phyloP scores from a whole-genome alignment of 2,113 vertebrate species.

The Aleadryas rufinucha region DNA sequence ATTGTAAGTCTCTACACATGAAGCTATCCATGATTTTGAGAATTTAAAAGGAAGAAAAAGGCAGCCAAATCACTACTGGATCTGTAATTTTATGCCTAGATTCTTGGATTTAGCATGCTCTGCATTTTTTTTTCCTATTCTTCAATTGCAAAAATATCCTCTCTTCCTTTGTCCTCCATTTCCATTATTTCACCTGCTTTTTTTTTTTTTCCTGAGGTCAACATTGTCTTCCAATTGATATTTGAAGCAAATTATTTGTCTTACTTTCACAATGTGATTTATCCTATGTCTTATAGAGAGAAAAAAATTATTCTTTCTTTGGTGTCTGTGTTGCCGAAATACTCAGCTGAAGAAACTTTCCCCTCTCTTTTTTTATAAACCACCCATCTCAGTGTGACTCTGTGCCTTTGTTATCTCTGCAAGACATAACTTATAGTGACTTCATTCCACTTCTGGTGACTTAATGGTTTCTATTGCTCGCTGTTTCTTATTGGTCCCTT shows the following conservation, averaged over 20 bases:
- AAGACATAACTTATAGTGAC: neutral
- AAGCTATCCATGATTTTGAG: neutral
- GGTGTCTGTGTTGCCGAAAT: neutral
- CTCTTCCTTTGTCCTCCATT: neutral
- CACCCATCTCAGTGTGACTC: neutral
- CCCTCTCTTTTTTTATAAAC: neutral
- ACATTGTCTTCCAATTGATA: neutral
- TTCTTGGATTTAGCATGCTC: neutral
- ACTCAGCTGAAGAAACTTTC: neutral
- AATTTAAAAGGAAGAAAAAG: neutral
- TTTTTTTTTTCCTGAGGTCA: neutral
- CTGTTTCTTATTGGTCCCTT: neutral
- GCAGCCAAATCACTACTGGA: neutral
- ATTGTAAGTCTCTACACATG: neutral
- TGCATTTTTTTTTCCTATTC: neutral
- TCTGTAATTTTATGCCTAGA: neutral
- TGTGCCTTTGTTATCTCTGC: neutral
- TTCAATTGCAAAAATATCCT: neutral
- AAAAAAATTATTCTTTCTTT: neutral
- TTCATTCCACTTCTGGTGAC: neutral
- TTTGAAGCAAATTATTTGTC: neutral
- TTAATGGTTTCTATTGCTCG: neutral
- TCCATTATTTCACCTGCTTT: neutral
- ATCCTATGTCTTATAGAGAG: neutral
- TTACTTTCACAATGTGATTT: neutral